These are phyloP conservation scores for Pao palembangensis DNA, from an alignment of 2,113 vertebrate species.

Conservation along the genomic window DNA sequence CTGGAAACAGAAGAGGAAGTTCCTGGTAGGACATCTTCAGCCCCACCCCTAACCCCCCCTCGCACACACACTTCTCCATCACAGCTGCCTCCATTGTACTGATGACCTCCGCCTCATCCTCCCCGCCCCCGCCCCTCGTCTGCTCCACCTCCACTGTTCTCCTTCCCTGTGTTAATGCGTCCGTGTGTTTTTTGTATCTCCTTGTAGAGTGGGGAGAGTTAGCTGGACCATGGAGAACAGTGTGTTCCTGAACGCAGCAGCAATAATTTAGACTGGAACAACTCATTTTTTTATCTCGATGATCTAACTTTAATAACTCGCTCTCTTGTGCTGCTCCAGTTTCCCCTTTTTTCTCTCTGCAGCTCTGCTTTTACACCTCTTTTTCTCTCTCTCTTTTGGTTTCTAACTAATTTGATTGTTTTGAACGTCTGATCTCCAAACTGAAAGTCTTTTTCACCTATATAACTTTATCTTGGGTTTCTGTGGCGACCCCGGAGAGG, in stretches of 20 bases:
- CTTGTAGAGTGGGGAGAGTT: slow-evolving; percentile 76
- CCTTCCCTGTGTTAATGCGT: slow-evolving; percentile 68
- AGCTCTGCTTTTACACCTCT: slow-evolving; percentile 40
- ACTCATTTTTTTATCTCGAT: slow-evolving; percentile 34
- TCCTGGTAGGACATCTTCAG: slow-evolving; percentile 83
- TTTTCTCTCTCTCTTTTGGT: slow-evolving; percentile 12
- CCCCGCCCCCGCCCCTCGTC: slow-evolving; percentile 3
- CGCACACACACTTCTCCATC: slow-evolving; percentile 16
- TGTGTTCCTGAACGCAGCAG: slow-evolving; percentile 68
- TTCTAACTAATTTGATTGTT: slow-evolving; percentile 49
- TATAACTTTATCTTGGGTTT: slow-evolving; percentile 50
- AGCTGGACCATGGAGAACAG: slow-evolving; percentile 71
- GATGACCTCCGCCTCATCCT: slow-evolving; percentile 37
- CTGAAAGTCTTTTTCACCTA: slow-evolving; percentile 50
- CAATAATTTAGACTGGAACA: slow-evolving; percentile 67
- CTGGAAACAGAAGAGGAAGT: slow-evolving; percentile 98
- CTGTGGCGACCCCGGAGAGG: slow-evolving; percentile 26
- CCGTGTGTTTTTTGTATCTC: slow-evolving; percentile 73
- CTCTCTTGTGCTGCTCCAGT: slow-evolving; percentile 34
- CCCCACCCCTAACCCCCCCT: slow-evolving; percentile 17
- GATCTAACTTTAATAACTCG: slow-evolving; percentile 44
- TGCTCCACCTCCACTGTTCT: slow-evolving; percentile 35
- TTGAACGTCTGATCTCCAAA: slow-evolving; percentile 46
- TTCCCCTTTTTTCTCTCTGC: slow-evolving; percentile 41
- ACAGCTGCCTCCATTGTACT: slow-evolving; percentile 24